These are phyloP conservation scores for Spheniscus mendiculus DNA, from an alignment of 2,113 vertebrate species.

Conservation along the genomic window DNA sequence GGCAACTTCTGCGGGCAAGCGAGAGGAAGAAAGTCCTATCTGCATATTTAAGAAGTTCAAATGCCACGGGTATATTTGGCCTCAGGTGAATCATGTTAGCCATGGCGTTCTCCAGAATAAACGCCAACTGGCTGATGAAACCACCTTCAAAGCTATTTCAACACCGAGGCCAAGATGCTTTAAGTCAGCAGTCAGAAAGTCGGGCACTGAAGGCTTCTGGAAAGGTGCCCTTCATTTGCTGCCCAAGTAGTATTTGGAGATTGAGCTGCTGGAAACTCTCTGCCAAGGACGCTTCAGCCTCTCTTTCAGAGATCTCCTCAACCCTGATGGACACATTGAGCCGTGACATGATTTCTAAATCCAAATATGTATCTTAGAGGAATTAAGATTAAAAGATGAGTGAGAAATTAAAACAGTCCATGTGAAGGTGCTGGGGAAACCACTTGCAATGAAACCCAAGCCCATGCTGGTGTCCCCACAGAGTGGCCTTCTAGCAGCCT, in stretches of 20 bases:
- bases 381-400: background rate
- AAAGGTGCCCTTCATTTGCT: background rate
- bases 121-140: background rate
- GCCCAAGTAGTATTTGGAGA: background rate
- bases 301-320: background rate
- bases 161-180: background rate
- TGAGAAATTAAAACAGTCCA: fast-evolving
- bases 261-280: background rate
- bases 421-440: background rate
- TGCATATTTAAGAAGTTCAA: background rate
- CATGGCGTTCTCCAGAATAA: background rate
- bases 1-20: background rate
- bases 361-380: background rate
- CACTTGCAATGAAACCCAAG: fast-evolving
- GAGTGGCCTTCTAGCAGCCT: background rate
- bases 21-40: background rate
- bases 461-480: no score
- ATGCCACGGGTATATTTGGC: background rate
- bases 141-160: background rate
- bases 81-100: background rate
- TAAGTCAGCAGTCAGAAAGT: background rate
- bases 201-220: background rate
- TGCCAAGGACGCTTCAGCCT: background rate
- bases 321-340: background rate
- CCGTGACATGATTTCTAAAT: background rate